phyloP scores from a whole-genome alignment of 2,113 vertebrate species.

The Labeo rohita region DNA sequence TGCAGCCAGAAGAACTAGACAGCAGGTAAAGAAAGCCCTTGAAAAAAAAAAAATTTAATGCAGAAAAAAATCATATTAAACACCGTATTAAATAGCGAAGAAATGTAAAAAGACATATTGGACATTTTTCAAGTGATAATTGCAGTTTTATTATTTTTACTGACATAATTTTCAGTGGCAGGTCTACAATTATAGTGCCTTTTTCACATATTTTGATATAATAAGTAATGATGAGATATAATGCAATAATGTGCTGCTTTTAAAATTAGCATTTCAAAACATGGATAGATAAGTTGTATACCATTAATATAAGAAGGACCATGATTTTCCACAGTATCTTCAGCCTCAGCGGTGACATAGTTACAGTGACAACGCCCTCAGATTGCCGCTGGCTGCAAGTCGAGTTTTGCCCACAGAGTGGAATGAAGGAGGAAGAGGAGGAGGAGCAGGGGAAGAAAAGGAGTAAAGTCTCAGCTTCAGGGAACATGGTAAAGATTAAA shows the following conservation, averaged over 20 bases:
- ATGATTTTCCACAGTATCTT: conserved; percentile 69
- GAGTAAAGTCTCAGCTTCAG: conserved; percentile 81
- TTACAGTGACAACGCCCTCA: conserved; percentile 78
- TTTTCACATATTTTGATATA: not conserved
- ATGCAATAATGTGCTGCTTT: not conserved
- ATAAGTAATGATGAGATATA: not conserved
- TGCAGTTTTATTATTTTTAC: no score
- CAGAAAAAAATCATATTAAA: not conserved
- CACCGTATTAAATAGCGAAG: not conserved
- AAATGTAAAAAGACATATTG: no score
- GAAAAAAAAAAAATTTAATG: no score
- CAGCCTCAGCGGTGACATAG: conserved; percentile 69
- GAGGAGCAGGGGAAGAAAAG: conserved; percentile 66
- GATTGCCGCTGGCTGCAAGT: conserved; percentile 89
- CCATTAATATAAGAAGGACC: not conserved
- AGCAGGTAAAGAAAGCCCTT: conserved; percentile 75
- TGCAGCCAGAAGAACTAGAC: conserved; percentile 76
- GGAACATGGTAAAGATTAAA: conserved; percentile 79
- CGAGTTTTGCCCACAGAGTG: conserved; percentile 73
- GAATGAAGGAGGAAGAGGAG: conserved; percentile 51
- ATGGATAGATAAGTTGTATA: not conserved
- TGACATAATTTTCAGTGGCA: no score
- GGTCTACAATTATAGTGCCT: no score
- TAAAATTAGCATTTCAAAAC: not conserved
- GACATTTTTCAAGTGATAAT: no score